A percentile compares a stretch with the other conserved stretches of the same genome.
Evolutionary conservation across 2,797 vertebrate species (phyloP).

Genomic region (Chelmon rostratus): DNA sequence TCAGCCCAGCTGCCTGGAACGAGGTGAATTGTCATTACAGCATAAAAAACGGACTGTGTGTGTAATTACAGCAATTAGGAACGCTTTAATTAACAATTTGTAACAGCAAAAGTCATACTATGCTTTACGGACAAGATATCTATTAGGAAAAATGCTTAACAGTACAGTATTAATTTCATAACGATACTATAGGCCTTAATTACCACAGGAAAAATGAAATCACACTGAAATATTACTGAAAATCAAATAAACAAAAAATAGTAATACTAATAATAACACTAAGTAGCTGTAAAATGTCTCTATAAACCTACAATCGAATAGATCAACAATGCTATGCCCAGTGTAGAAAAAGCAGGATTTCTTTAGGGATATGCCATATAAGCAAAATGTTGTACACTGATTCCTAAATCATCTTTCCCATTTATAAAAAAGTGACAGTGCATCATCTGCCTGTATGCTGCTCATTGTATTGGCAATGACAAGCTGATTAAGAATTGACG

Average conservation of each 20-base stretch:
- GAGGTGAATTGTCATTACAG: slow-evolving; percentile 11
- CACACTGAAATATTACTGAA: background rate
- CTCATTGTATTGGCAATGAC: slow-evolving; percentile 16
- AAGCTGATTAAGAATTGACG: slow-evolving; percentile 40
- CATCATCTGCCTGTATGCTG: slow-evolving; percentile 7
- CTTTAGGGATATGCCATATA: background rate
- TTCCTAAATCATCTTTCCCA: background rate
- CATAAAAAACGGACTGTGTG: background rate
- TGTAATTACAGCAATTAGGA: background rate
- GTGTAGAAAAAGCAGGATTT: background rate
- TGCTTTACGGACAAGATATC: background rate
- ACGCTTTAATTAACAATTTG: background rate
- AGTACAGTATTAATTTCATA: background rate
- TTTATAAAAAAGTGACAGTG: background rate
- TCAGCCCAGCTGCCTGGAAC: slow-evolving; percentile 1
- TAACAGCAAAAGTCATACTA: background rate
- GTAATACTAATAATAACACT: background rate
- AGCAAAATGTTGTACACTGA: background rate
- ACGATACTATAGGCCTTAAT: background rate
- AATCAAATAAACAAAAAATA: background rate
- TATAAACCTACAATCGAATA: background rate
- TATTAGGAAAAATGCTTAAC: background rate
- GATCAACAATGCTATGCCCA: background rate
- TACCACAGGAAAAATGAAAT: background rate
- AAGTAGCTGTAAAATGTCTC: background rate